These are phyloP conservation scores for Pangasius macronema DNA, from an alignment of 2,797 vertebrate genomes.

Conservation along the genomic window DNA sequence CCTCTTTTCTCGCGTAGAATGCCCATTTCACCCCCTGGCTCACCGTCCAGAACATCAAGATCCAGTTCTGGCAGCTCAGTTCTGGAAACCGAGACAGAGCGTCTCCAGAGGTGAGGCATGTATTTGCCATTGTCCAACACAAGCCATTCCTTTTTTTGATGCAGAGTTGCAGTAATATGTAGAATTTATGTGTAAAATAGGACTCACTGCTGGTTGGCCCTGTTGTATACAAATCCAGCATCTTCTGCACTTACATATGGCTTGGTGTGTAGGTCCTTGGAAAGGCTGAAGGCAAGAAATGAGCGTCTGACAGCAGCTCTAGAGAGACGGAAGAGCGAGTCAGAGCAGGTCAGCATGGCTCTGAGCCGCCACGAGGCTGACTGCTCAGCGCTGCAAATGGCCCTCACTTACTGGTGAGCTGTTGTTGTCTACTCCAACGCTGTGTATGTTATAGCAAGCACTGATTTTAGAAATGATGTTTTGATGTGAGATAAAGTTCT, in stretches of 20 bases:
- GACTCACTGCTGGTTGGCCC: no score
- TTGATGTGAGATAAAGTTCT: not conserved
- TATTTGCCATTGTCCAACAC: not conserved
- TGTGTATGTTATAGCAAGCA: not conserved
- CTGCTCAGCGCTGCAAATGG: slow-evolving; percentile 79
- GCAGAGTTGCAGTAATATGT: not conserved
- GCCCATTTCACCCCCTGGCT: slow-evolving; percentile 55
- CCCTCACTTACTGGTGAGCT: slow-evolving; percentile 82
- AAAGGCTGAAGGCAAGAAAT: slow-evolving; percentile 81
- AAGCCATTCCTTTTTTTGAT: not conserved
- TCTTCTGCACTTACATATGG: not conserved
- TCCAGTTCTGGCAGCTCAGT: slow-evolving; percentile 46
- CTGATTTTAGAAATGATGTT: not conserved
- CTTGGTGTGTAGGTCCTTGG: slow-evolving; percentile 72
- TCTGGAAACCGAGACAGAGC: slow-evolving; percentile 72
- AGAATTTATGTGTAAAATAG: not conserved
- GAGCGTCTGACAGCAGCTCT: slow-evolving; percentile 79
- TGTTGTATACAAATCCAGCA: not conserved
- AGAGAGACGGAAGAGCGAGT: slow-evolving; percentile 78
- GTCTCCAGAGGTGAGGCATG: slow-evolving; percentile 76
- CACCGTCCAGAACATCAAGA: slow-evolving; percentile 45
- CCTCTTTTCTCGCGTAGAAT: slow-evolving; percentile 72
- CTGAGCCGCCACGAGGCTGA: slow-evolving; percentile 79
- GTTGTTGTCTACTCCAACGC: not conserved
- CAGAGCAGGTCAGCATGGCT: slow-evolving; percentile 78